Evolutionary conservation across 2,113 vertebrate species (phyloP), one percentile per base, ranked within the genome.

Genomic region (Taurulus bubalis): DNA sequence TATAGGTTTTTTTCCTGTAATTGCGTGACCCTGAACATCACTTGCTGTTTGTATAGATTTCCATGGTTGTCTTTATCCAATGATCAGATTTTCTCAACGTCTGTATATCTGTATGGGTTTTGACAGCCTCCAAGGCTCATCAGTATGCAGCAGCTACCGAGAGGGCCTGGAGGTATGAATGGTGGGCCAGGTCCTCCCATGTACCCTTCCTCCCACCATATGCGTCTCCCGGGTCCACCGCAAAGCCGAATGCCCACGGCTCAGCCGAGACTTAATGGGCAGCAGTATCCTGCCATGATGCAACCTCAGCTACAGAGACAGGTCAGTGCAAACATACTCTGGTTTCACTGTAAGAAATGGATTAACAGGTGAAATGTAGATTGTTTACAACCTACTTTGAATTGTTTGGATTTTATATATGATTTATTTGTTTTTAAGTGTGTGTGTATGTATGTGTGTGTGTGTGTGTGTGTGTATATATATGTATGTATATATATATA

Each of bases 261-360:
- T 91, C 95, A 96, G 96, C 96, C 97, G 42, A 95, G 98, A 85
- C 96, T 96, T 91, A 98, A 98, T 38, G 96, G 97, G 63, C 97
- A 97, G 86, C 97, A 97, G 7, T 99, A 98, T 87, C 95, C 97
- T 70, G 95, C 96, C 81, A 96, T 99, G 97, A 98, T 99, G 96
- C 98, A 99, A 92, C 96, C 97, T 53, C 98, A 99, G 90, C 96
- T 99, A 86, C 98, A 99, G 95, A 97, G 98, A 97, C 98, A 99
- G 97, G 98, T 99, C 92, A 94, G 96, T 90, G 68, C 83, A 68
- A 26, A 51, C 58, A 7, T 38, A 40, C 40, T 26, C 34, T 3
- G 8, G 10, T 30, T 59, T 42, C 28, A 59, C 60, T 63, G 9
- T 16, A 26, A 53, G 38, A 75, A 79, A 45, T 24, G 4, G 16